phyloP scores from a whole-genome alignment of 2,113 vertebrate species.

The Potamarius usumacintae region DNA sequence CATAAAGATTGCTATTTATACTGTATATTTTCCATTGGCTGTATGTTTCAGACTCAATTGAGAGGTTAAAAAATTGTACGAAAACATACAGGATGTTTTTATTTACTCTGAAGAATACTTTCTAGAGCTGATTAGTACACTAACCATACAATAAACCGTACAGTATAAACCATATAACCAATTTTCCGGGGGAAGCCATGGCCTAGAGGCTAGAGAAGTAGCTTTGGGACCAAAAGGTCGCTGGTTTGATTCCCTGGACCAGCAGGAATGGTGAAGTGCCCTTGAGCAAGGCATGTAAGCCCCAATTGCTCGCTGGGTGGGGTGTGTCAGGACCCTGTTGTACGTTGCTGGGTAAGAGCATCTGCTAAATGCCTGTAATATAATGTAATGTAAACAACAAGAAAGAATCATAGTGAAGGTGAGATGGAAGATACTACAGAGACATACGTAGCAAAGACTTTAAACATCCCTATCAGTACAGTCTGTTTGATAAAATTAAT shows the following conservation, averaged over 20 bases:
- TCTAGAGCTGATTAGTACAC: not conserved
- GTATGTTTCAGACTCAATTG: not conserved
- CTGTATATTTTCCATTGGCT: not conserved
- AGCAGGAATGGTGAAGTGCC: no score
- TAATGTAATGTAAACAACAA: not conserved
- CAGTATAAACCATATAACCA: no score
- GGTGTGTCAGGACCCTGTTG: no score
- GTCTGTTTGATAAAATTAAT: not conserved
- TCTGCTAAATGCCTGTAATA: no score
- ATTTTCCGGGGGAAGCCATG: no score
- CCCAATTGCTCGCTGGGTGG: no score
- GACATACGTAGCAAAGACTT: not conserved
- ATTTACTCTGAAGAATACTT: not conserved
- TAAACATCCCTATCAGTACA: not conserved
- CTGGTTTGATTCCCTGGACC: no score
- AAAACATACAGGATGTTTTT: not conserved
- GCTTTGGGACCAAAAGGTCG: no score
- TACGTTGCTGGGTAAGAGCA: no score
- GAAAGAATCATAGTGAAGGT: not conserved
- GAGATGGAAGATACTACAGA: not conserved
- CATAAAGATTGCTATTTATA: not conserved
- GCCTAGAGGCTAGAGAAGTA: no score
- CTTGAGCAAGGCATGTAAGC: no score
- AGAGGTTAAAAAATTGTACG: not conserved
- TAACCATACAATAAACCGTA: not conserved